Base-by-base conservation (phyloP, 2,113 vertebrate genomes). In the Dicaeum eximium region DNA sequence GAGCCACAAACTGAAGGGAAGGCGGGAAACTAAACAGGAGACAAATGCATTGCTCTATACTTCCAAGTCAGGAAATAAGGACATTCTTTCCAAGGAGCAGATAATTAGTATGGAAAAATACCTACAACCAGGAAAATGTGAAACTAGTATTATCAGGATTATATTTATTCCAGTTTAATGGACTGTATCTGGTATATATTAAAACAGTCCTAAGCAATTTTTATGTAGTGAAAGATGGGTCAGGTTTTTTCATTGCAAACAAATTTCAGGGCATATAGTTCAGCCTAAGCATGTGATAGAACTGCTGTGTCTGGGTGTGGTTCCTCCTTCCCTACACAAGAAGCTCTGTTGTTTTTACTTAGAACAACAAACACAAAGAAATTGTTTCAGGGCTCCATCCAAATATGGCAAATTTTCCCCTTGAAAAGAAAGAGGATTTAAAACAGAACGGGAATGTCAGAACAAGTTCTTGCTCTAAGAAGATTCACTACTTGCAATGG, bases 91-190 rank as follows among this genome's bases (percentile, higher is more conserved):
- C 80, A 96, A 94, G 86, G 16, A 31, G 79, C 74, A 87, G 79
- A 84, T 75, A 81, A 73, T 65, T 80, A 78, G 57, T 80, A 96
- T 15, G 85, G 95, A 89, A 96, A 96, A 97, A 88, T 75, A 93
- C 73, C 92, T 94, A 85, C 88, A 51, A 90, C 58, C 40, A 93
- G 91, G 92, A 96, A 97, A 96, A 96, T 2, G 20, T 66, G 66
- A 90, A 94, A 71, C 67, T 87, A 80, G 62, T 80, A 51, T 94
- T 88, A 83, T 96, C 87, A 94, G 90, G n/a, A 50, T 95, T 86
- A 79, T 78, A 87, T 96, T 96, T 94, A 81, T 95, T 95, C 90
- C 78, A 83, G 91, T 89, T 96, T 92, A 97, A 95, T 93, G 95
- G 86, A 56, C 85, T 90, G 11, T 96, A 73, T 75, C 93, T 89